Evolutionary conservation across 2,888 invertebrate genomes (phyloP), one percentile per base, ranked within the genome.

Genomic region (Cosmopolites sordidus): DNA sequence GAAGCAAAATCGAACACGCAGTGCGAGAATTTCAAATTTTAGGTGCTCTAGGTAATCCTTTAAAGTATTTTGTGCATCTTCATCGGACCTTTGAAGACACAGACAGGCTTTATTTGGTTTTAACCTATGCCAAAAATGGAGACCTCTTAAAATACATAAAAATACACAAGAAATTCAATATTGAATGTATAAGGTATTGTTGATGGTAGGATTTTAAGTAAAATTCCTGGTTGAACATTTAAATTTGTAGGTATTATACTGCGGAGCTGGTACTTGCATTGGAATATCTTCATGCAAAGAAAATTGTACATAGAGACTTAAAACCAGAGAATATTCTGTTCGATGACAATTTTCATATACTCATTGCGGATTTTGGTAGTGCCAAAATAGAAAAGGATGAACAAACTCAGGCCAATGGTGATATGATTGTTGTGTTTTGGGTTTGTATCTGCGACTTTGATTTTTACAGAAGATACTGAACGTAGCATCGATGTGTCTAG

Each of bases 271-370:
- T 97, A 48, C 78, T 88, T 63, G 98, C 96, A 14, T 79, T 98
- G 66, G 94, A 96, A 75, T 87, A 92, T 69, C 84, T 98, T 74
- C 94, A 95, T 71, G 81, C 83, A 37, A 82, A 89, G 64, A 87
- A 87, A 59, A 89, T 98, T 59, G 88, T 97, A 66, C 98, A 98
- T 76, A 84, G 96, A 54, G 98, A 99, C 75, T 79, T 99, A 64
- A 99, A 99, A 73, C 99, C 99, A 4, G 95, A 99, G 76, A 99
- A 99, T 77, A 93, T 99, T 64, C 79, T 99, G 43, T 77, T 99
- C 62, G 92, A 91, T 75, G 92, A 93, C 71, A 86, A 89, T 64
- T 96, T 97, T 89, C 98, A 99, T 76, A 87, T 97, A 61, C 81
- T 92, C 68, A 89, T 99, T 57, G 93, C 96, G 39, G 99, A 99